These are phyloP conservation scores for Nezara viridula DNA, from an alignment of 2,888 invertebrate species.

Conservation along the genomic window DNA sequence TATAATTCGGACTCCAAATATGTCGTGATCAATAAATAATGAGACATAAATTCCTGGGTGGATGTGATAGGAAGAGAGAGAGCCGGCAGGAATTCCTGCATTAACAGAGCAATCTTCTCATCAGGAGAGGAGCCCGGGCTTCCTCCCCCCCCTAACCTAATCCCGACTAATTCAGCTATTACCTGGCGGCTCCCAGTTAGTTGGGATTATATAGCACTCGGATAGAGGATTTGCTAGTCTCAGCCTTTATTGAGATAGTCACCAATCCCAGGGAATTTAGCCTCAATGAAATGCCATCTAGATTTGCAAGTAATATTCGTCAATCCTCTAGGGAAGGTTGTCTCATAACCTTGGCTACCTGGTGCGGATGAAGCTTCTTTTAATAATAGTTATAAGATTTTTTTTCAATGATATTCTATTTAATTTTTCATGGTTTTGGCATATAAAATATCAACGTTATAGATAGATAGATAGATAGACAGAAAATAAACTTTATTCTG, in stretches of 20 bases:
- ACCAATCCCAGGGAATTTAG: background rate
- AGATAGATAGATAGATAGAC: too few species aligned
- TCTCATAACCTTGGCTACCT: too few species aligned
- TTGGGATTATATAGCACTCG: background rate
- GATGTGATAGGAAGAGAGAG: background rate
- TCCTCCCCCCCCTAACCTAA: background rate
- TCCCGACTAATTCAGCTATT: slow-evolving; percentile 40
- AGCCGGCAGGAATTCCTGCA: slow-evolving; percentile 31
- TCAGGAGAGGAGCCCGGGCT: background rate
- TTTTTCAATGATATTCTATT: too few species aligned
- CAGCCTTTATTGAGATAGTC: background rate
- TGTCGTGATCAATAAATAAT: slow-evolving; percentile 30
- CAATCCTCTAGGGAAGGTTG: background rate
- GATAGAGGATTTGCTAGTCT: background rate
- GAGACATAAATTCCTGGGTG: background rate
- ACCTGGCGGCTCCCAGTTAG: slow-evolving; percentile 11
- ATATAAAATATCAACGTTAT: too few species aligned
- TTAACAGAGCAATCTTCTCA: slow-evolving; percentile 41
- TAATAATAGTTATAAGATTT: too few species aligned
- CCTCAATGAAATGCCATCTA: background rate
- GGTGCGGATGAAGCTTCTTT: too few species aligned
- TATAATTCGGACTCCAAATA: background rate
- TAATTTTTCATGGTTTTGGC: too few species aligned
- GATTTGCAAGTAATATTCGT: background rate
- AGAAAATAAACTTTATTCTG: too few species aligned